Conservation (phyloP, 2,888 invertebrate genomes). For the Epinotia ramella region DNA sequence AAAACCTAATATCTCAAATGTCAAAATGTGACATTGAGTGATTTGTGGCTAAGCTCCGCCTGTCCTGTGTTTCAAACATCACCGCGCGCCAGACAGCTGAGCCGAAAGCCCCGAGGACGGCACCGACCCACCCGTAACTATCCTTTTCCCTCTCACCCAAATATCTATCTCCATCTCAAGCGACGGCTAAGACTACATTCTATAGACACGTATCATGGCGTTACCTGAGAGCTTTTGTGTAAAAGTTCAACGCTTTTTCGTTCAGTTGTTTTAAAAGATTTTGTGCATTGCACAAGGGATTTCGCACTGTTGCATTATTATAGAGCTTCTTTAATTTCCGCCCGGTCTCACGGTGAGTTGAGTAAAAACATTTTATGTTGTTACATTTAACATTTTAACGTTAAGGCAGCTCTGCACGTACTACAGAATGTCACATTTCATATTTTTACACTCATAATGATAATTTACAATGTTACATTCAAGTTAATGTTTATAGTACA, state of each 20-base stretch:
- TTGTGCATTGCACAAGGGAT: constrained; percentile 66
- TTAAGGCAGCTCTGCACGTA: constrained; percentile 19
- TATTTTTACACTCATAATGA: constrained; percentile 1
- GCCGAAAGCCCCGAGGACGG: constrained; percentile 80
- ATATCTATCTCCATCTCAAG: constrained; percentile 68
- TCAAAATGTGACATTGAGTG: constrained; percentile 86
- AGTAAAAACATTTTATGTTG: constrained; percentile 23
- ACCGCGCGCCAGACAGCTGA: constrained; percentile 84
- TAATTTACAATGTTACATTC: neutral
- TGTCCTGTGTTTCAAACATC: constrained; percentile 86
- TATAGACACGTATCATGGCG: constrained; percentile 78
- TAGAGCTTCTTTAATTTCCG: constrained; percentile 54
- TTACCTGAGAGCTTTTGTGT: constrained; percentile 85
- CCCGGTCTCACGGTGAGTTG: constrained; percentile 55
- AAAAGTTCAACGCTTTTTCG: constrained; percentile 82
- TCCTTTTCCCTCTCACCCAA: constrained; percentile 67
- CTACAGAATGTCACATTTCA: neutral
- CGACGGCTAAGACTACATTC: constrained; percentile 75
- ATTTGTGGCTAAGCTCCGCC: constrained; percentile 86
- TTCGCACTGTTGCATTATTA: constrained; percentile 59
- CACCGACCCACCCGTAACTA: constrained; percentile 72
- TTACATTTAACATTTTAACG: constrained; percentile 17
- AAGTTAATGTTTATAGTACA: neutral
- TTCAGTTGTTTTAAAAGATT: constrained; percentile 77
- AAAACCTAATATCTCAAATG: constrained; percentile 86